A percentile compares a stretch with the other conserved stretches of the same genome.
These are phyloP conservation scores for Papilio dardanus DNA, from an alignment of 1,140 invertebrate genomes.

Conservation along the genomic window DNA sequence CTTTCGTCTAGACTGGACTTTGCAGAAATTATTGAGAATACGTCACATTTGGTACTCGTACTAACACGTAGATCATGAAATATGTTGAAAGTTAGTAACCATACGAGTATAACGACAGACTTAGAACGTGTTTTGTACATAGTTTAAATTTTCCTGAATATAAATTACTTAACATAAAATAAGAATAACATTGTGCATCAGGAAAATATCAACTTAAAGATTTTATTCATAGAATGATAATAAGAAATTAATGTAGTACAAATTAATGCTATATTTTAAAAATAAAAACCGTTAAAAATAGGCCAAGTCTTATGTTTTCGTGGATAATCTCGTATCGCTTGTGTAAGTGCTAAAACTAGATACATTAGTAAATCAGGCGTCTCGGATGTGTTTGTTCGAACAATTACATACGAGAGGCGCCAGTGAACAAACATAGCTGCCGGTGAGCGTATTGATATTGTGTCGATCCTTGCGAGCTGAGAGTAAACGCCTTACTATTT, in stretches of 20 bases:
- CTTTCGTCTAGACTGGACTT: conserved; percentile 11
- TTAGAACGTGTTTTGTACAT: not conserved
- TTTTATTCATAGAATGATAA: no score
- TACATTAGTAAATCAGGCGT: conserved; percentile 78
- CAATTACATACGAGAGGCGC: conserved; percentile 76
- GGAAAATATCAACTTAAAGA: no score
- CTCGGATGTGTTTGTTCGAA: conserved; percentile 71
- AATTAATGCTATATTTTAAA: no score
- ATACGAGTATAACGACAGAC: not conserved
- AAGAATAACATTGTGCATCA: no score
- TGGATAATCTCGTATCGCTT: conserved; percentile 51
- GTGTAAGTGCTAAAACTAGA: conserved; percentile 76
- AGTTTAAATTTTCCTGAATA: not conserved
- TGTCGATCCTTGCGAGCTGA: conserved; percentile 21
- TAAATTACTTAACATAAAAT: no score
- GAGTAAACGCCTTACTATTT: conserved; percentile 10
- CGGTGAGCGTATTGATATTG: conserved; percentile 37
- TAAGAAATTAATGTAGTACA: no score
- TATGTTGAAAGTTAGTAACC: conserved; percentile 7
- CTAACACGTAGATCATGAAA: conserved; percentile 28
- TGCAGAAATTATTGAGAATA: not conserved
- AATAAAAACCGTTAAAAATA: not conserved
- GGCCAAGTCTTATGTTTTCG: conserved; percentile 43
- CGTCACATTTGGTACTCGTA: not conserved
- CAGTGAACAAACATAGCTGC: conserved; percentile 72